These are phyloP conservation scores for Carollia perspicillata DNA, from an alignment of 2,113 vertebrate species.

Conservation along the genomic window DNA sequence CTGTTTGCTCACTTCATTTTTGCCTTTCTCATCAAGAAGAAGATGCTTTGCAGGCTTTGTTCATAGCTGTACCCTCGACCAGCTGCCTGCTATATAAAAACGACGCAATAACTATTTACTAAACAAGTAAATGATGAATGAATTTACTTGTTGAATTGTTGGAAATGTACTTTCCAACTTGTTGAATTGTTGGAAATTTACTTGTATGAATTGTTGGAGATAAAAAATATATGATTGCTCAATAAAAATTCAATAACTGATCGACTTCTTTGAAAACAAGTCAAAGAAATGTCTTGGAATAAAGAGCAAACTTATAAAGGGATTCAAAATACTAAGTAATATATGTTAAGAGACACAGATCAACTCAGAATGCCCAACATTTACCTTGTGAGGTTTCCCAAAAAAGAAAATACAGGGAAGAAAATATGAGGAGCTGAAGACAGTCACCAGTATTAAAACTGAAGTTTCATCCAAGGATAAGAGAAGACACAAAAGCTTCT, in stretches of 20 bases:
- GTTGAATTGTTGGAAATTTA: too few species aligned
- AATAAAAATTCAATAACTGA: not conserved
- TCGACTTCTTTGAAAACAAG: not conserved
- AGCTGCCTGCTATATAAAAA: not conserved
- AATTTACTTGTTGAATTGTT: not conserved
- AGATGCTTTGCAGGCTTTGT: not conserved
- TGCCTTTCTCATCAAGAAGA: not conserved
- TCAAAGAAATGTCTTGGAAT: not conserved
- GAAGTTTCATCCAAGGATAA: not conserved
- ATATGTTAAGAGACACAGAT: not conserved
- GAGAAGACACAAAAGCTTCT: not conserved
- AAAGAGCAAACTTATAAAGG: not conserved
- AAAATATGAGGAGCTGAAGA: not conserved
- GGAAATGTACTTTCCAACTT: too few species aligned
- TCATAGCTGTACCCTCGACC: not conserved
- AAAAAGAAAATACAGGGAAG: not conserved
- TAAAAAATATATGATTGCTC: not conserved
- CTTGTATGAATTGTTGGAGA: not conserved
- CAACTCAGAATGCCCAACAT: not conserved
- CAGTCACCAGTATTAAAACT: not conserved
- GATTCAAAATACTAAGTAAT: not conserved
- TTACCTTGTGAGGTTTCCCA: not conserved
- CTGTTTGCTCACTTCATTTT: not conserved
- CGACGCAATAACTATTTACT: not conserved
- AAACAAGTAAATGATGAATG: not conserved